Percentiles rank a stretch among this genome's conserved stretches.
Evolutionary conservation across 1,140 invertebrate genomes (phyloP).

Genomic region (Druon quercuslanigerum): DNA sequence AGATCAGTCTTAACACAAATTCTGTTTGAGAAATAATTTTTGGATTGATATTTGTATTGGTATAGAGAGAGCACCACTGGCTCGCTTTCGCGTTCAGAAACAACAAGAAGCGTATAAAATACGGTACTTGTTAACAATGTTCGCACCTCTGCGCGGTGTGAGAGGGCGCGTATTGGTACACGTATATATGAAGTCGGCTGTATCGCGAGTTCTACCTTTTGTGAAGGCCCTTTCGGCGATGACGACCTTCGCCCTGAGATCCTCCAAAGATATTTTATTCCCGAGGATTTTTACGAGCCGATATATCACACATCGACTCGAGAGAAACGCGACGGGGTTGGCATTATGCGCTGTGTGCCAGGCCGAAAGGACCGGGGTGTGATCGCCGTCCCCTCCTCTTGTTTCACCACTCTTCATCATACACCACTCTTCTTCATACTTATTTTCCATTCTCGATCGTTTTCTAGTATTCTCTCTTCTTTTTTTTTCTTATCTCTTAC

Average conservation of each 20-base stretch:
- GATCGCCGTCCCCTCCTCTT: conserved; percentile 42
- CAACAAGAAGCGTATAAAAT: conserved; percentile 68
- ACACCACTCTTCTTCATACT: conserved; percentile 4
- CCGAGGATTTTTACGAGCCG: conserved; percentile 74
- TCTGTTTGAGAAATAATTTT: neutral
- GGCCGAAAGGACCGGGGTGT: conserved; percentile 54
- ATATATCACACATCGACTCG: conserved; percentile 74
- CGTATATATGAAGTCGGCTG: conserved; percentile 44
- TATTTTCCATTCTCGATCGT: conserved; percentile 25
- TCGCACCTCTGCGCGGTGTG: conserved; percentile 65
- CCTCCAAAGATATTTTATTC: conserved; percentile 74
- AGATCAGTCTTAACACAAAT: too few relatives aligned
- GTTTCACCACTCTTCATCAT: neutral
- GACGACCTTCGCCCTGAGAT: conserved; percentile 72
- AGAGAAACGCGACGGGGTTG: conserved; percentile 60
- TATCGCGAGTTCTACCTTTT: conserved; percentile 49
- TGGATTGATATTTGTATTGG: neutral
- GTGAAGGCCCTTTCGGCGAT: conserved; percentile 68
- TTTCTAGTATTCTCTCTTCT: neutral
- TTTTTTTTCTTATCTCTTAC: neutral
- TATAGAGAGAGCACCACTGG: conserved; percentile 49
- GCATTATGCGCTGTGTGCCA: conserved; percentile 56
- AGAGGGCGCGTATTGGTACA: conserved; percentile 44
- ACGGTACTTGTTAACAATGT: conserved; percentile 76
- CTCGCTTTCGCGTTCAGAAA: conserved; percentile 53